Evolutionary conservation across 2,113 vertebrate genomes (phyloP).

Genomic region (Salvelinus alpinus): DNA sequence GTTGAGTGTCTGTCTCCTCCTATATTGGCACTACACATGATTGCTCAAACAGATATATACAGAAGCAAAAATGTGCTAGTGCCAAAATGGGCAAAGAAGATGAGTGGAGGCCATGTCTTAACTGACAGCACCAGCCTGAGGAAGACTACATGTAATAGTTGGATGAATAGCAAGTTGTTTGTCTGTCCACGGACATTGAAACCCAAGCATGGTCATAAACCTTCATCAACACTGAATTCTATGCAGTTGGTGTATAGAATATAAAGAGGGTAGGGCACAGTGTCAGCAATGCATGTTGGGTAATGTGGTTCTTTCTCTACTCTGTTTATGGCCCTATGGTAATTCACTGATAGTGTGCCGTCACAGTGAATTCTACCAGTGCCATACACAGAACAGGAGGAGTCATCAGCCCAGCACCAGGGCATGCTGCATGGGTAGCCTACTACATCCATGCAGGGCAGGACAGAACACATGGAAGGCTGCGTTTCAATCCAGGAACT

Average conservation of each 20-base stretch:
- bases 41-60: slow-evolving; percentile 92
- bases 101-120: slow-evolving; percentile 21
- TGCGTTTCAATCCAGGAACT: background rate
- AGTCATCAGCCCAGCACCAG: slow-evolving; percentile 76
- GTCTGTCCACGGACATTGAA: background rate
- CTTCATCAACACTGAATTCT: no score
- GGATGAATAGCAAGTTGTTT: background rate
- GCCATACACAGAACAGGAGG: slow-evolving; percentile 99
- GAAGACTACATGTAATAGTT: background rate
- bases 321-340: slow-evolving; percentile 99
- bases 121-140: background rate
- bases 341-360: slow-evolving; percentile 99
- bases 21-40: slow-evolving; percentile 99
- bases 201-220: no score
- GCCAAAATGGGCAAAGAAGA: slow-evolving; percentile 96
- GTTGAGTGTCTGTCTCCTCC: slow-evolving; percentile 79
- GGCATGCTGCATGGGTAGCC: slow-evolving; percentile 61
- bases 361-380: slow-evolving; percentile 99
- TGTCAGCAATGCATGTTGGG: slow-evolving; percentile 70
- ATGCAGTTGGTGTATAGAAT: no score
- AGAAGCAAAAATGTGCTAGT: slow-evolving; percentile 99
- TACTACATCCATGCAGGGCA: slow-evolving; percentile 43
- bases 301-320: slow-evolving; percentile 97
- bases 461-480: background rate
- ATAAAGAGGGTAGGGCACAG: slow-evolving; percentile 24